Percentiles rank a stretch among this genome's conserved stretches.
phyloP scores from a whole-genome alignment of 2,888 invertebrate genomes.

The Polydrusus tereticollis region DNA sequence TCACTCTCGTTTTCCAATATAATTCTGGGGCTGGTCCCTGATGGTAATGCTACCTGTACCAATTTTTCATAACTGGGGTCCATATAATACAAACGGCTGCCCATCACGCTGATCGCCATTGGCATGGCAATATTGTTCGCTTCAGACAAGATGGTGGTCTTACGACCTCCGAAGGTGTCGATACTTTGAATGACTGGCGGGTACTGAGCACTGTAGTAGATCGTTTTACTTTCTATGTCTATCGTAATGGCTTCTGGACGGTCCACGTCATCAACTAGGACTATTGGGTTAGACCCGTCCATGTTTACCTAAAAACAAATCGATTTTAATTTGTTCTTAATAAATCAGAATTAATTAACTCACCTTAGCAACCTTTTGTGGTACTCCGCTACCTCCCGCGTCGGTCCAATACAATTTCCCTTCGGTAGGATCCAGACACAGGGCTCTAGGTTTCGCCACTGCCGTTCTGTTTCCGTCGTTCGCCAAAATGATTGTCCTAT shows the following conservation, averaged over 20 bases:
- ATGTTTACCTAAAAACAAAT: constrained; percentile 76
- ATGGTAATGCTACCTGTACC: constrained; percentile 84
- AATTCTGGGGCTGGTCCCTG: constrained; percentile 81
- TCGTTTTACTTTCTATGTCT: constrained; percentile 82
- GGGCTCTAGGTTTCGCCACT: constrained; percentile 87
- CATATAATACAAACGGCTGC: constrained; percentile 86
- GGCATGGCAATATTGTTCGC: constrained; percentile 82
- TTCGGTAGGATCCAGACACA: constrained; percentile 92
- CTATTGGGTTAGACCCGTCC: constrained; percentile 87
- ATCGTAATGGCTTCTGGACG: constrained; percentile 88
- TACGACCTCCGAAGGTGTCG: constrained; percentile 77
- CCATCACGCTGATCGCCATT: constrained; percentile 85
- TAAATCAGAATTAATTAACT: no score
- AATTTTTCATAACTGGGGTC: constrained; percentile 93
- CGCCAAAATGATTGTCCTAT: constrained; percentile 86
- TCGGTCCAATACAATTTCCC: constrained; percentile 98
- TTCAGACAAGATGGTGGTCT: constrained; percentile 77
- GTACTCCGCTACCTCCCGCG: constrained; percentile 75
- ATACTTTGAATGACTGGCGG: constrained; percentile 80
- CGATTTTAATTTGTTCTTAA: no score
- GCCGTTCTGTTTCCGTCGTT: constrained; percentile 90
- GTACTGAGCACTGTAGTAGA: constrained; percentile 90
- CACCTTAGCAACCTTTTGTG: constrained; percentile 63
- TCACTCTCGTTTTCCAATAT: constrained; percentile 90
- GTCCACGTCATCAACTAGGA: constrained; percentile 80